phyloP scores from a whole-genome alignment of 2,888 invertebrate genomes.

The Heteromurus nitidus region DNA sequence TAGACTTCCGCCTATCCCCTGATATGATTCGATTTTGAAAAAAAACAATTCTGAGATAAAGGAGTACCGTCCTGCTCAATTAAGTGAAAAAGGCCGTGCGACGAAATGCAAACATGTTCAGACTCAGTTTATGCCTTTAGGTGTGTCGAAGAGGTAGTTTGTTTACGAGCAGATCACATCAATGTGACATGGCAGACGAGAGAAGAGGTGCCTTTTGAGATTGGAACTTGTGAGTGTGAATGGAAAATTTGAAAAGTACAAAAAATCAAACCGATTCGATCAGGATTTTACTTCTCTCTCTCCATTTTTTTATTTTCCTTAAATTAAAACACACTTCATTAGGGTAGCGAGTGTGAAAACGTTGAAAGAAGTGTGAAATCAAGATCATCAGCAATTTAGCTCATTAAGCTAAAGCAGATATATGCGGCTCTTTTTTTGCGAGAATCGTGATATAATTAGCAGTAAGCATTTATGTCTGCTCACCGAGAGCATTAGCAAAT shows the following conservation, averaged over 20 bases:
- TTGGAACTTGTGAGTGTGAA: background rate
- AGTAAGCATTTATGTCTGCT: conserved; percentile 5
- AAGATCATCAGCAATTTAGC: conserved; percentile 37
- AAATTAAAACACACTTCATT: background rate
- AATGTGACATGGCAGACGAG: background rate
- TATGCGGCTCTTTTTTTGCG: background rate
- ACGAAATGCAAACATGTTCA: background rate
- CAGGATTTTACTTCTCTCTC: too few species aligned
- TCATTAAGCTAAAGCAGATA: background rate
- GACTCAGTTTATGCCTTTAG: conserved; percentile 41
- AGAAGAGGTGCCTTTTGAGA: background rate
- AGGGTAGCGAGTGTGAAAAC: conserved; percentile 16
- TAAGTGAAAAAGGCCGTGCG: background rate
- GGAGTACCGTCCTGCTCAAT: background rate
- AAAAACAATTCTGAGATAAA: background rate
- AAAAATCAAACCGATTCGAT: background rate
- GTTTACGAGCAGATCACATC: conserved; percentile 29
- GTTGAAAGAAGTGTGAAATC: conserved; percentile 43
- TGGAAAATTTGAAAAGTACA: too few species aligned
- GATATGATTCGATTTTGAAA: background rate
- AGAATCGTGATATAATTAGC: conserved; percentile 7
- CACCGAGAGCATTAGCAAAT: too few species aligned
- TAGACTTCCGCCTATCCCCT: background rate
- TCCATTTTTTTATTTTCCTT: background rate
- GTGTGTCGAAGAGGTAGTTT: conserved; percentile 40